Evolutionary conservation across 2,797 vertebrate species (phyloP).

Genomic region (Tolypeutes matacus): DNA sequence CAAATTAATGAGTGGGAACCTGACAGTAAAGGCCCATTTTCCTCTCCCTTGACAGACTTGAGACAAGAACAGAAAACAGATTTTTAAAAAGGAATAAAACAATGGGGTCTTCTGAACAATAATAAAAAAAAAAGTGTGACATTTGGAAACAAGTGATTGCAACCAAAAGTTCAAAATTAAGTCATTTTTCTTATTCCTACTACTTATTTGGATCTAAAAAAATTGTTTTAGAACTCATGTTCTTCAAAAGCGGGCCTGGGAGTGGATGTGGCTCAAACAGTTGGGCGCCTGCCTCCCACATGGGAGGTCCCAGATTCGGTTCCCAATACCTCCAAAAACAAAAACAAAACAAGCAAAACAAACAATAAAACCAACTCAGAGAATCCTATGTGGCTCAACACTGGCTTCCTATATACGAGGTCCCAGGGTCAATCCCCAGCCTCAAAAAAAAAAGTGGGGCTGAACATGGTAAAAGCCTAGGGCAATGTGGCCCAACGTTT

Average conservation of each 20-base stretch:
- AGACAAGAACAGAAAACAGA: background rate
- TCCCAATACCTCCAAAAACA: no score
- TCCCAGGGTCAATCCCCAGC: no score
- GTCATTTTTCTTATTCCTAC: background rate
- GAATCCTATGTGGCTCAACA: no score
- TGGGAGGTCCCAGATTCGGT: no score
- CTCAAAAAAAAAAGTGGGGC: background rate
- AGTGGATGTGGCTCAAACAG: no score
- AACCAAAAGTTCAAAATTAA: background rate
- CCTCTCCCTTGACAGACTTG: background rate
- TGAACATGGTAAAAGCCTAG: background rate
- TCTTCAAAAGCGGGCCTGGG: background rate
- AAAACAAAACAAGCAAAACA: no score
- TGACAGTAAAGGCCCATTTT: rapidly evolving
- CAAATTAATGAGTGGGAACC: background rate
- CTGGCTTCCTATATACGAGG: no score
- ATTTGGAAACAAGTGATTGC: background rate
- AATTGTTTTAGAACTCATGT: background rate
- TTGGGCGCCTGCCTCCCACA: no score
- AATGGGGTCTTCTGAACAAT: background rate
- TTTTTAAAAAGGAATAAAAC: background rate
- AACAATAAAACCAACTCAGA: no score
- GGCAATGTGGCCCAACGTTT: background rate
- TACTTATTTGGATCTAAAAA: background rate
- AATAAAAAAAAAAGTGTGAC: background rate